These are phyloP conservation scores for Urosaurus nigricauda DNA, from an alignment of 2,797 vertebrate species.

Conservation along the genomic window DNA sequence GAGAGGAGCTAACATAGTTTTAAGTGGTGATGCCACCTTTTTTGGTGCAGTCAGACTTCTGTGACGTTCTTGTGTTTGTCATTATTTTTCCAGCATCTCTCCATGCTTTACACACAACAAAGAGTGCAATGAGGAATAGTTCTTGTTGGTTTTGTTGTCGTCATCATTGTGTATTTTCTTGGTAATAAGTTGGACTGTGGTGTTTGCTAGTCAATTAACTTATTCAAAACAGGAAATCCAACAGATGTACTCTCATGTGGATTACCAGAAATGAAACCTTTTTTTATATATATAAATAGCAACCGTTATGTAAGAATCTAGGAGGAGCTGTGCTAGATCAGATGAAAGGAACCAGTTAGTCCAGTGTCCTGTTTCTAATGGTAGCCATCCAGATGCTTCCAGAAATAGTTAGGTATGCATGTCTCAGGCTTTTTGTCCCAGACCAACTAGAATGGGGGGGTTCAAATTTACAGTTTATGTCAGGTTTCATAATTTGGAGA, in stretches of 20 bases:
- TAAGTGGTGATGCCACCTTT: conserved; percentile 93
- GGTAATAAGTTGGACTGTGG: conserved; percentile 41
- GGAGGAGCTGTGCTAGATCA: not conserved
- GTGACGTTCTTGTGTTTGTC: conserved; percentile 74
- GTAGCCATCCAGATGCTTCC: not conserved
- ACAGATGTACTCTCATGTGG: conserved; percentile 62
- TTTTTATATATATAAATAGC: conserved; percentile 46
- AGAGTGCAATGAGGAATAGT: conserved; percentile 23
- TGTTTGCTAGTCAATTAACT: conserved; percentile 58
- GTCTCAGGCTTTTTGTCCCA: not conserved
- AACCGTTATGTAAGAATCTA: not conserved
- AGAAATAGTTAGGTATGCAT: no score
- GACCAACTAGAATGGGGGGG: not conserved
- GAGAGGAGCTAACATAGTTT: conserved; percentile 85
- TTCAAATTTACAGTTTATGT: not conserved
- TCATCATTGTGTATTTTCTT: conserved; percentile 57
- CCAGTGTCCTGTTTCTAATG: not conserved
- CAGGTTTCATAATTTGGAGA: not conserved
- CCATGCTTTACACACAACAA: conserved; percentile 49
- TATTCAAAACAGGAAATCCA: conserved; percentile 75
- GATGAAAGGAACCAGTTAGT: not conserved
- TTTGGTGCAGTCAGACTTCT: conserved; percentile 91
- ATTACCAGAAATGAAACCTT: conserved; percentile 64
- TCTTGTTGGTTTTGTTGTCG: conserved; percentile 19
- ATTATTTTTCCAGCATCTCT: conserved; percentile 20